A percentile compares a stretch with the other conserved stretches of the same genome.
phyloP scores from a whole-genome alignment of 1,140 invertebrate genomes.

The Conopomorpha cramerella region DNA sequence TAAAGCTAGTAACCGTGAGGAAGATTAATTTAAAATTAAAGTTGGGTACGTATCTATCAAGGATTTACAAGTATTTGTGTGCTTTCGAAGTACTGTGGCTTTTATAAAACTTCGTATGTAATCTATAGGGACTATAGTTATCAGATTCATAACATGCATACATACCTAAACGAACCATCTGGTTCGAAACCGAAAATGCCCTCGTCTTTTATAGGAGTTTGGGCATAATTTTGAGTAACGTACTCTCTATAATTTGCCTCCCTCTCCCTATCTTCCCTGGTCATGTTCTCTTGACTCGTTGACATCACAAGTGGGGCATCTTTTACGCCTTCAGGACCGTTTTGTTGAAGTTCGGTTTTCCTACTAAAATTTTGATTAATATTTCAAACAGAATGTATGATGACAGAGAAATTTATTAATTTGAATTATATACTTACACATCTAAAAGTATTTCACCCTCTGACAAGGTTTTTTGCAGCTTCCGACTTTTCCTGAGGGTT shows the following conservation, averaged over 20 bases:
- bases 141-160: no score
- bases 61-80: slow-evolving; percentile 1
- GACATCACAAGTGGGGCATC: slow-evolving; percentile 58
- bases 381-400: no score
- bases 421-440: slow-evolving; percentile 41
- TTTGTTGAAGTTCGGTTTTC: slow-evolving; percentile 42
- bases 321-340: slow-evolving; percentile 38
- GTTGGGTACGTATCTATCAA: no score
- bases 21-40: no score
- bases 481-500: slow-evolving; percentile 57
- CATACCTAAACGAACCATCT: slow-evolving; percentile 53
- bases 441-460: slow-evolving; percentile 79
- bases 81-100: slow-evolving; percentile 6
- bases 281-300: slow-evolving; percentile 64
- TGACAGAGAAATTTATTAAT: slow-evolving; percentile 3
- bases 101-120: no score
- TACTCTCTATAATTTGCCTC: slow-evolving; percentile 39
- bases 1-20: no score
- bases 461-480: slow-evolving; percentile 77
- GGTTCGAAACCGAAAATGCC: slow-evolving; percentile 60
- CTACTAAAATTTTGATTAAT: slow-evolving; percentile 43
- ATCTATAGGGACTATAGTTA: no score
- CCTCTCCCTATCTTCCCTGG: slow-evolving; percentile 38
- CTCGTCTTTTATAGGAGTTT: slow-evolving; percentile 65
- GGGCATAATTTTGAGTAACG: slow-evolving; percentile 55